Percentiles rank a stretch among this genome's conserved stretches.
Evolutionary conservation across 1,140 invertebrate species (phyloP).

Genomic region (Metopolophium dirhodum): DNA sequence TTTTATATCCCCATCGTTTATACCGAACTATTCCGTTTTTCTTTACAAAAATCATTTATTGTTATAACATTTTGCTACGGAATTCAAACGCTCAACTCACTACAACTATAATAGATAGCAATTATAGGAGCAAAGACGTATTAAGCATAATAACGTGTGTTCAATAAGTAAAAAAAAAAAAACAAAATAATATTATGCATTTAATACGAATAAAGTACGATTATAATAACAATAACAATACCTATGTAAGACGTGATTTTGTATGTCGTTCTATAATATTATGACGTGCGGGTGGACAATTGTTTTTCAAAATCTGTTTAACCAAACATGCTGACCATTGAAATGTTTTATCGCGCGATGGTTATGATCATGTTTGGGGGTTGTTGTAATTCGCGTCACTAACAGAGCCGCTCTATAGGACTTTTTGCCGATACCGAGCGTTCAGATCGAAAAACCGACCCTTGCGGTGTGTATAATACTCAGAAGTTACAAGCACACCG

Average conservation of each 20-base stretch:
- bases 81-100: too few relatives aligned
- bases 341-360: background rate
- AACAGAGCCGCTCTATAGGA: background rate
- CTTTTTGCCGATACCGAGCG: background rate
- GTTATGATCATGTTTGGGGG: background rate
- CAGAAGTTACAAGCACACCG: background rate
- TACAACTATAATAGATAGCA: too few relatives aligned
- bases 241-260: background rate
- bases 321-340: background rate
- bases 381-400: background rate
- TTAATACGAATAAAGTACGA: too few relatives aligned
- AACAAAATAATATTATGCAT: too few relatives aligned
- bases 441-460: background rate
- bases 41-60: background rate
- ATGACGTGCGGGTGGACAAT: background rate
- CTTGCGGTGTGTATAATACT: background rate
- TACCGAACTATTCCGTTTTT: background rate
- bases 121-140: too few relatives aligned
- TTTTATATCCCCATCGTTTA: background rate
- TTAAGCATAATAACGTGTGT: too few relatives aligned
- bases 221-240: too few relatives aligned
- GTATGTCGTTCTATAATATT: background rate
- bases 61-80: background rate
- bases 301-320: background rate
- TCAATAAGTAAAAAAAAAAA: too few relatives aligned